Percentiles rank a stretch among this genome's conserved stretches.
Evolutionary conservation across 2,888 invertebrate genomes (phyloP).

Genomic region (Imbricaverruca yamaguchii): DNA sequence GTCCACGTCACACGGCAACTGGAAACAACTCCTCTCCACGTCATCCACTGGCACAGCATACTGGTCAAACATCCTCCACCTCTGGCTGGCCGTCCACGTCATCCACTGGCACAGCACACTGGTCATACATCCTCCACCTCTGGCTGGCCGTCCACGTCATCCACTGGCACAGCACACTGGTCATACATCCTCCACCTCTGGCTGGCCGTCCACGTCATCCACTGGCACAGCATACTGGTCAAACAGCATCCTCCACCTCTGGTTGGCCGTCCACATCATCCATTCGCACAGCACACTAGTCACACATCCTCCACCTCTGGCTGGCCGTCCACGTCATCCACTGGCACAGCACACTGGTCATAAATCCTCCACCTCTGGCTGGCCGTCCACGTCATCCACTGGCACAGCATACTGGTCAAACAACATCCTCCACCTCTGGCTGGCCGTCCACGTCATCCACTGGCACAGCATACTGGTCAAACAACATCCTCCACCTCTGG

Average conservation of each 20-base stretch:
- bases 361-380: not conserved
- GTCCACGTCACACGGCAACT: too few species aligned
- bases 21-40: too few species aligned
- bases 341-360: not conserved
- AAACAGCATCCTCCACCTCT: not conserved
- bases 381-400: conserved; percentile 34
- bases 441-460: conserved; percentile 34
- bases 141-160: conserved; percentile 34
- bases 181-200: not conserved
- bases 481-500: not conserved
- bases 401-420: not conserved
- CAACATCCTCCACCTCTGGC: not conserved
- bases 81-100: conserved; percentile 34
- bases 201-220: conserved; percentile 34
- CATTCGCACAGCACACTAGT: not conserved
- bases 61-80: not conserved
- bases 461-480: not conserved
- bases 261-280: conserved; percentile 34
- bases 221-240: not conserved
- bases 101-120: not conserved
- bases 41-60: conserved; percentile 26
- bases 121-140: not conserved
- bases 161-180: not conserved
- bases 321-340: conserved; percentile 34
- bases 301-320: not conserved